These are phyloP conservation scores for Buceros bicornis DNA, from an alignment of 2,797 vertebrate species.

Conservation along the genomic window DNA sequence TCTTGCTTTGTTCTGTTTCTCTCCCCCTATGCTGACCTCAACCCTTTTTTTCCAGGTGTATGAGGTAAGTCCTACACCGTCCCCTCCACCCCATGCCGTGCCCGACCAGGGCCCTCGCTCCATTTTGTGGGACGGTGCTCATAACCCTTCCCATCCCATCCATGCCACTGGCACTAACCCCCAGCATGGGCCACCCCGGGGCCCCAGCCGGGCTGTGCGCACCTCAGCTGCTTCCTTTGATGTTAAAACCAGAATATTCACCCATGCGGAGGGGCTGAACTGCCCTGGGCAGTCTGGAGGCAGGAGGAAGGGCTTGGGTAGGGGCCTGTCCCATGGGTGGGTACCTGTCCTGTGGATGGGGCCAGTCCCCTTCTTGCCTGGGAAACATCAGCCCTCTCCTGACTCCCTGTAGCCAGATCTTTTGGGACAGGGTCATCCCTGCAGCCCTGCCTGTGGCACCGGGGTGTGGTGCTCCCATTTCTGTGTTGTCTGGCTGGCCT, in stretches of 20 bases:
- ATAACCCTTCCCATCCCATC: conserved; percentile 41
- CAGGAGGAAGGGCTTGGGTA: background rate
- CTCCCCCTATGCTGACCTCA: conserved; percentile 88
- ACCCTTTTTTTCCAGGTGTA: conserved; percentile 93
- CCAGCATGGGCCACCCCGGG: conserved; percentile 34
- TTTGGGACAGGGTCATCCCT: background rate
- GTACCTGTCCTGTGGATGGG: background rate
- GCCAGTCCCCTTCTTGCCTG: background rate
- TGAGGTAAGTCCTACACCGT: conserved; percentile 87
- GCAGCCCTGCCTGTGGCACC: background rate
- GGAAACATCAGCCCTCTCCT: background rate
- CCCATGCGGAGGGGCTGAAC: background rate
- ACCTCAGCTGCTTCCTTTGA: background rate
- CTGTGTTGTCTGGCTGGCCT: background rate
- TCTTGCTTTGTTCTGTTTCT: conserved; percentile 83
- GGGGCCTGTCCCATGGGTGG: background rate
- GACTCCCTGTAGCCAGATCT: background rate
- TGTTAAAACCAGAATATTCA: background rate
- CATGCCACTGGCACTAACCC: conserved; percentile 39
- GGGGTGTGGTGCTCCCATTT: background rate
- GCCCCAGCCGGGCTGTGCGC: background rate
- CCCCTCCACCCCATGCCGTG: conserved; percentile 58
- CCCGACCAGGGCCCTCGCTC: conserved; percentile 2
- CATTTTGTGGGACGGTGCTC: conserved; percentile 36
- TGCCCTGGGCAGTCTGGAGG: background rate